Evolutionary conservation across 2,113 vertebrate genomes (phyloP), one percentile per base, ranked within the genome.

Genomic region (Tyto alba): DNA sequence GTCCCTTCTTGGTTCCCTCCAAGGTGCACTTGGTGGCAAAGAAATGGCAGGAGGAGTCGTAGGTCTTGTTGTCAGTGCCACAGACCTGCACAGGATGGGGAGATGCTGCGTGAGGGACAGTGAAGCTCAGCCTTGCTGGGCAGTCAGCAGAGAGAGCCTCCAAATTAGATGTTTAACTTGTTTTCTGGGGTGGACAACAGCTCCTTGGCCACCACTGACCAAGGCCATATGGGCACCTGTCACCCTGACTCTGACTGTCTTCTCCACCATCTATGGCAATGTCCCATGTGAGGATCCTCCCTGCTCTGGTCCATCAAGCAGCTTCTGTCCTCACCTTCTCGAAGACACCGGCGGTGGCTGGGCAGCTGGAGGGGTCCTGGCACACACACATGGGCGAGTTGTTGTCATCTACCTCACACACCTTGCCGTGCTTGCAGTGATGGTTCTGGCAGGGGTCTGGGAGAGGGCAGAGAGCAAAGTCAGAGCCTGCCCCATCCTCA

Each of bases 1-100:
- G 99, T 68, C 99, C 99, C 97, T 99, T 99, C 98, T 99, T 99
- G 97, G 99, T 99, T 95, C 99, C 99, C 97, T 99, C 99, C 98
- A 99, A 97, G 84, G 99, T 95, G 93, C 99, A 99, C 96, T 99
- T 99, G 97, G 99, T 99, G 97, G 99, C 99, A 86, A 99, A 99
- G 98, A 99, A 99, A 93, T 99, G 99, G 98, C 99, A 99, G 82
- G 99, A 99, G 60, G 99, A 98, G 95, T 99, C 99, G 2, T 99
- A 99, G 98, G 99, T 99, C 98, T 99, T 99, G 98, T 99, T 99
- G 98, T 99, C 99, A 1, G 99, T 99, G 94, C 99, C 99, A 10
- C 99, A 99, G 48, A 99, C 98, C 99, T 99, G 97, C 30, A 2
- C 13, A 20, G 57, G 82, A 57, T 56, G 78, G 63, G 73, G 4